Evolutionary conservation across 2,797 vertebrate species (phyloP).

Genomic region (Paedocypris micromegethes): DNA sequence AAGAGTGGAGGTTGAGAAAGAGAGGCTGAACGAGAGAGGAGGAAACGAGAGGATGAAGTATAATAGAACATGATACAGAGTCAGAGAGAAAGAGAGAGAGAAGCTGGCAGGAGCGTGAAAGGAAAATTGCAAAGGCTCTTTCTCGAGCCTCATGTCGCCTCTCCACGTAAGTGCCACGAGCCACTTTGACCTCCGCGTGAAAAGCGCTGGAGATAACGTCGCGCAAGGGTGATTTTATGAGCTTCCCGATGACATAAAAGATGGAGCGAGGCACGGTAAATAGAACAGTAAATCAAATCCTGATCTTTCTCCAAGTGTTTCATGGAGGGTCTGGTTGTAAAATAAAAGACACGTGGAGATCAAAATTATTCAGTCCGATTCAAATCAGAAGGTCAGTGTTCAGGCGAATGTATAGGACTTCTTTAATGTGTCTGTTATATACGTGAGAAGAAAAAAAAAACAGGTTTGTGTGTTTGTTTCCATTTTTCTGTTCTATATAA

Average conservation of each 20-base stretch:
- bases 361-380: too few relatives aligned
- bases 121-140: conserved; percentile 3
- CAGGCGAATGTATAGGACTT: too few relatives aligned
- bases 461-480: too few relatives aligned
- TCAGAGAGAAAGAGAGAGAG: background rate
- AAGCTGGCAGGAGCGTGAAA: conserved; percentile 1
- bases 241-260: conserved; percentile 6
- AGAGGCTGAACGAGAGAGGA: conserved; percentile 24
- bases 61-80: conserved; percentile 27
- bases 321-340: too few relatives aligned
- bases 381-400: too few relatives aligned
- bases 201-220: conserved; percentile 14
- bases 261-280: background rate
- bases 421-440: too few relatives aligned
- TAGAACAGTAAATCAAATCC: too few relatives aligned
- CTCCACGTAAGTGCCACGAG: conserved; percentile 6
- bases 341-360: too few relatives aligned
- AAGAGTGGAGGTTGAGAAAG: conserved; percentile 18
- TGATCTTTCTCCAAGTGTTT: too few relatives aligned
- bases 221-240: conserved; percentile 13
- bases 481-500: too few relatives aligned
- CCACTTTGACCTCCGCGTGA: conserved; percentile 21
- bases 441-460: too few relatives aligned
- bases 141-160: conserved; percentile 1
- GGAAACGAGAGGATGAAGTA: conserved; percentile 12